phyloP scores from a whole-genome alignment of 2,797 vertebrate genomes.

The Menidia menidia region DNA sequence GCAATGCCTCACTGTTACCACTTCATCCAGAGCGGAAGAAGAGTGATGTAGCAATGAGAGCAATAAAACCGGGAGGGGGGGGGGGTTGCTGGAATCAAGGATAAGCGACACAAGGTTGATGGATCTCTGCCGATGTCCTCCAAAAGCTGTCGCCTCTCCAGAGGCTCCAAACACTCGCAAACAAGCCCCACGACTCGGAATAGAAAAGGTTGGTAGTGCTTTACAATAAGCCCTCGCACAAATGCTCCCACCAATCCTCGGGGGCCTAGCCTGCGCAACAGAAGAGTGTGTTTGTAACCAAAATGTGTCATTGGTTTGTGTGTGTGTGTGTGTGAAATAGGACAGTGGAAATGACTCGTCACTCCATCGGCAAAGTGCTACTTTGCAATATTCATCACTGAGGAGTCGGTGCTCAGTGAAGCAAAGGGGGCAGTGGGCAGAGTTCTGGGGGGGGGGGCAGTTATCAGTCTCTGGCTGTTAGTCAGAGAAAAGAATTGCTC shows the following conservation, averaged over 20 bases:
- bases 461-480: background rate
- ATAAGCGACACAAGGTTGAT: slow-evolving; percentile 20
- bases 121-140: slow-evolving; percentile 25
- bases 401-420: slow-evolving; percentile 39
- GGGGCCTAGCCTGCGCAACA: slow-evolving; percentile 31
- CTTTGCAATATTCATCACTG: slow-evolving; percentile 43
- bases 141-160: slow-evolving; percentile 46
- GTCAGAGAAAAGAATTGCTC: slow-evolving; percentile 21
- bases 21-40: slow-evolving; percentile 15
- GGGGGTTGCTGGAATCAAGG: slow-evolving; percentile 15
- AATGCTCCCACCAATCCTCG: slow-evolving; percentile 33
- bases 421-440: background rate
- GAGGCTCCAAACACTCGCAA: slow-evolving; percentile 30
- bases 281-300: slow-evolving; percentile 36
- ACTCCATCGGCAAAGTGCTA: slow-evolving; percentile 57
- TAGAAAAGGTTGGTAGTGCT: background rate
- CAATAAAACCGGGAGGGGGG: slow-evolving; percentile 1
- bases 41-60: slow-evolving; percentile 13
- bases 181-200: slow-evolving; percentile 24
- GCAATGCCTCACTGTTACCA: slow-evolving; percentile 12
- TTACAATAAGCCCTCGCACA: slow-evolving; percentile 1
- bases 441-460: slow-evolving; percentile 16
- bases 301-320: slow-evolving; percentile 32
- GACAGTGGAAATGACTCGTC: slow-evolving; percentile 49
- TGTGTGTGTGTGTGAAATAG: slow-evolving; percentile 4